Evolutionary conservation across 1,140 invertebrate genomes (phyloP).

Genomic region (Akabosia matsudoensis): DNA sequence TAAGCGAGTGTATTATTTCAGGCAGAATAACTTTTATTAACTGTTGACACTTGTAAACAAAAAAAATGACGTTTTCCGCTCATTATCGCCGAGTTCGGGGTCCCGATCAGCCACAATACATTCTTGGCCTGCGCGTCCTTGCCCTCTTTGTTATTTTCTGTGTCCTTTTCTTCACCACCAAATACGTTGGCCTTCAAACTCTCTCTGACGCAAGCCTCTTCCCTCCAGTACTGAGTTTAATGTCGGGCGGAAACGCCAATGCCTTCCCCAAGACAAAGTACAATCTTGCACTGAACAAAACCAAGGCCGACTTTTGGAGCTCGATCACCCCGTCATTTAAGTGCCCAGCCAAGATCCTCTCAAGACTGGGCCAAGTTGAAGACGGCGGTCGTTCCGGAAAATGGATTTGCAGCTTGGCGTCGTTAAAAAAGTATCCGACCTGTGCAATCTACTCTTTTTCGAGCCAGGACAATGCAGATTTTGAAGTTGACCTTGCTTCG

Average conservation of each 20-base stretch:
- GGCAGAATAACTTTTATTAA: too few relatives aligned
- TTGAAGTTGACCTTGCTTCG: background rate
- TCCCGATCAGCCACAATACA: background rate
- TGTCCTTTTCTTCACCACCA: background rate
- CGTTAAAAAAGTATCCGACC: background rate
- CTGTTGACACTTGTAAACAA: background rate
- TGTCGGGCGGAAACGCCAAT: background rate
- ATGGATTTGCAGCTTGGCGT: background rate
- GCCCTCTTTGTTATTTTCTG: background rate
- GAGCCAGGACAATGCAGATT: background rate
- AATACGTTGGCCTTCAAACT: background rate
- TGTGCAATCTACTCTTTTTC: background rate
- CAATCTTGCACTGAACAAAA: background rate
- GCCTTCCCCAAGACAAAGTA: background rate
- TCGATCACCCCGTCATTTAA: background rate
- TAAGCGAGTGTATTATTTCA: too few relatives aligned
- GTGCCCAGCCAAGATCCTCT: background rate
- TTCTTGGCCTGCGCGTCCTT: background rate
- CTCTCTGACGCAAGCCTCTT: too few relatives aligned
- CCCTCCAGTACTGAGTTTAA: background rate
- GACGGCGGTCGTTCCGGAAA: background rate
- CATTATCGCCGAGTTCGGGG: background rate
- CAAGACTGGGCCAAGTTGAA: background rate
- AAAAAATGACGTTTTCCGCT: background rate
- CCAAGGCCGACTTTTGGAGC: background rate